Percentiles rank a stretch among this genome's conserved stretches.
Evolutionary conservation across 1,140 invertebrate genomes (phyloP).

Genomic region (Papilio dardanus): DNA sequence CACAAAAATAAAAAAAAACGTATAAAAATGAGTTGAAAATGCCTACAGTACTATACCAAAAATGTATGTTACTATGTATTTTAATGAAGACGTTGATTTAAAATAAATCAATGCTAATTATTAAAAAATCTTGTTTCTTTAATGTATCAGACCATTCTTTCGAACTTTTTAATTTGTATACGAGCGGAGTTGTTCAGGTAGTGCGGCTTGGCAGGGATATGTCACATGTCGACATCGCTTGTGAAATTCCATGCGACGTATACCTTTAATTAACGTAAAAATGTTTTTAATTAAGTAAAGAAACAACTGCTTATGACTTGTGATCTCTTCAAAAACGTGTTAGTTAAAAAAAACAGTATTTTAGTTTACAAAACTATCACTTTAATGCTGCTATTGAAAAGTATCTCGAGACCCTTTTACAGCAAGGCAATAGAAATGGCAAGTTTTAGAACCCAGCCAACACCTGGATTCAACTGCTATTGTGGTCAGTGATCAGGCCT

Average conservation of each 20-base stretch:
- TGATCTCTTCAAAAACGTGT: neutral
- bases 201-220: neutral
- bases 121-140: neutral
- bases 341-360: neutral
- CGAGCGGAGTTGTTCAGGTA: neutral
- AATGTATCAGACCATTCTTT: neutral
- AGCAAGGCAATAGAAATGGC: neutral
- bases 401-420: neutral
- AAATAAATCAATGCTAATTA: neutral
- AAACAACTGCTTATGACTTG: neutral
- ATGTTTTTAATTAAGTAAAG: neutral
- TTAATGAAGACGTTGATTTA: too few species aligned
- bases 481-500: too few species aligned
- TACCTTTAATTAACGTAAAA: slow-evolving; percentile 2
- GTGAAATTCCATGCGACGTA: neutral
- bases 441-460: too few species aligned
- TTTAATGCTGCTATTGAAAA: too few species aligned
- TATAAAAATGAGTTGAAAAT: too few species aligned
- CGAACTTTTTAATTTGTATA: neutral
- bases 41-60: too few species aligned
- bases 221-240: neutral
- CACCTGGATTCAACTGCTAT: too few species aligned
- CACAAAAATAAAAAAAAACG: too few species aligned
- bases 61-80: too few species aligned
- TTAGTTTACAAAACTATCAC: too few species aligned